Evolutionary conservation across 2,113 vertebrate genomes (phyloP), one percentile per base, ranked within the genome.

Genomic region (Passer domesticus): DNA sequence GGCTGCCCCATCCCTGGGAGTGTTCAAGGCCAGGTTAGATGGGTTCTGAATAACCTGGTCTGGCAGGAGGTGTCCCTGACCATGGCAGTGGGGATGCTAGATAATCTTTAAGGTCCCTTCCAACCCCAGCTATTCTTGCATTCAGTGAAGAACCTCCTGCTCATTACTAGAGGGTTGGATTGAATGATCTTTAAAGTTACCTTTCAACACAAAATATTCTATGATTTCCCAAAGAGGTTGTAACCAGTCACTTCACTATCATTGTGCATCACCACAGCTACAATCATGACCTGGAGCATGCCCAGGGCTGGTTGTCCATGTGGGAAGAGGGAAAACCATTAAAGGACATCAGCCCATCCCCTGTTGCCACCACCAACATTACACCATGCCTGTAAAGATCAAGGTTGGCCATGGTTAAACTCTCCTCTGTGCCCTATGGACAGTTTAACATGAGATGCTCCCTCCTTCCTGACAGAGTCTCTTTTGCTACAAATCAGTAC

Each of bases 271-370:
- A 87, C 41, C 83, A 49, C 14, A 2, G 3, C 76, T 64, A 20
- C 0, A 0, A 9, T 37, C 12, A 1, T 22, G 46, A 60, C 41
- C 37, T 55, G 68, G 30, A 83, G 44, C 11, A 25, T 25, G 15
- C 30, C 19, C 60, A 70, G 46, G 50, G 12, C 82, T 55, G 7
- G 10, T 5, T 84, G 24, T 64, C 47, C 16, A 13, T 9, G 6
- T 43, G 50, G 43, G 25, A 90, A 85, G 15, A 77, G 10, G 24
- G 22, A 90, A 93, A 85, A 58, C 9, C 1, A 3, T n/a, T 72
- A 64, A 47, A 72, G 47, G 25, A 69, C 37, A 58, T 30, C 49
- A 76, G 27, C 31, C 18, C 15, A 11, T 56, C 11, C 33, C 10
- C 31, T 55, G 6, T 50, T 82, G 31, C 39, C 59, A 73, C 44